A percentile compares a stretch with the other conserved stretches of the same genome.
Evolutionary conservation across 2,888 invertebrate species (phyloP).

Genomic region (Noctua janthina): DNA sequence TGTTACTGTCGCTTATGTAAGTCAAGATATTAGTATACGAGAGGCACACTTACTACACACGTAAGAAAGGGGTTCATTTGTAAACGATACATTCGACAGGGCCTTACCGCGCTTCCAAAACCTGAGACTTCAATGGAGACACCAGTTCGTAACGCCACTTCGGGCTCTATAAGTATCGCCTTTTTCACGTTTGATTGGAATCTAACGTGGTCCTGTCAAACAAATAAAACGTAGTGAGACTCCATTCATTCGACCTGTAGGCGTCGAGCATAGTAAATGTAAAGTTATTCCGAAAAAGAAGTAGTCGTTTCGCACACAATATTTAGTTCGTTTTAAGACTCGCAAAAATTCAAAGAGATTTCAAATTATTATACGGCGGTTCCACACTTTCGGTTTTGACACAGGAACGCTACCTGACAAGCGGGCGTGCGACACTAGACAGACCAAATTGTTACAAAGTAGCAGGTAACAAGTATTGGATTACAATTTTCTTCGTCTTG

Average conservation of each 20-base stretch:
- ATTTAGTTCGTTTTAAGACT: background rate
- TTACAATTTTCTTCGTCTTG: no score
- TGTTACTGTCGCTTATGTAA: background rate
- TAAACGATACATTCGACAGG: background rate
- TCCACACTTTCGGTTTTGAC: no score
- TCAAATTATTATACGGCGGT: no score
- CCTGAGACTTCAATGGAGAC: conserved; percentile 74
- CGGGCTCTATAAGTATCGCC: conserved; percentile 73
- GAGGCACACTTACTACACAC: background rate
- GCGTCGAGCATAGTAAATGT: background rate
- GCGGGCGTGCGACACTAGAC: no score
- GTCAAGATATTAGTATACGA: background rate
- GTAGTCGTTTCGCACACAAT: background rate
- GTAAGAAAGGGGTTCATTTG: background rate
- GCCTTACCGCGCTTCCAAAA: conserved; percentile 77
- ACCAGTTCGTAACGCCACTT: conserved; percentile 68
- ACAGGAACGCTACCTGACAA: no score
- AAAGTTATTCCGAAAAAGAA: background rate
- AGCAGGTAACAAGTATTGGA: no score
- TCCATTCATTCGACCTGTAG: background rate
- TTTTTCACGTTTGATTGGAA: conserved; percentile 75
- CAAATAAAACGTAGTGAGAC: conserved; percentile 2
- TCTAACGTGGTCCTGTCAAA: conserved; percentile 72
- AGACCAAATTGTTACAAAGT: no score
- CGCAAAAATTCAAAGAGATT: background rate